Evolutionary conservation across 2,113 vertebrate genomes (phyloP), one percentile per base, ranked within the genome.

Genomic region (Tetraodon nigroviridis): DNA sequence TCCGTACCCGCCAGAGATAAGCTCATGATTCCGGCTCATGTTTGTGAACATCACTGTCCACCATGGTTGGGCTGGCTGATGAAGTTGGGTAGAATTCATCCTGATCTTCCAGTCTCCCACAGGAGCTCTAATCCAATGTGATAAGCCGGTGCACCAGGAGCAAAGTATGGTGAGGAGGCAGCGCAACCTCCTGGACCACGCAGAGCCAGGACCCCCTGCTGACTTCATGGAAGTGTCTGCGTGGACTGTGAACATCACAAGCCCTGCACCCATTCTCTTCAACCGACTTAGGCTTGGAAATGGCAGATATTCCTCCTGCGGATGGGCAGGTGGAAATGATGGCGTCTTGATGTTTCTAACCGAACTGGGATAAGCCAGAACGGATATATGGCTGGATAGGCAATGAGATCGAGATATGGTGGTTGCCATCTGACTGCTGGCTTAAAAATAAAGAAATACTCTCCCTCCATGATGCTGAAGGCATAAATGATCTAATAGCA

Each of bases 281-380:
- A 75, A 74, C 65, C 72, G 61, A 74, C 77, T 61, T 55, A 61
- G 70, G 69, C 71, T 86, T 86, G 84, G 75, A 74, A 46, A 70
- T 51, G 60, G 61, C 75, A 81, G 86, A 88, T 85, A 86, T 52
- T 82, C 68, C 75, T 82, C 68, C 75, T 65, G 55, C 56, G 72
- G 71, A 78, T 67, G 80, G 73, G 60, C 69, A 72, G 73, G 68
- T 79, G 80, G 65, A 83, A 82, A 85, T 87, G 24, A 62, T 63
- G 77, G 49, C 5, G 73, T 83, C 82, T 88, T 87, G 87, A 88
- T 88, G 80, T 87, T 81, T 84, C 64, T 75, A 78, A 76, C 77
- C 69, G 82, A 80, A 73, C 79, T 57, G 73, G 78, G 87, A 87
- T 89, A 86, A 85, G 83, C 80, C 81, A 71, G 67, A 84, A 67